A percentile compares a stretch with the other conserved stretches of the same genome.
These are phyloP conservation scores for Haplochromis vanheusdeni DNA, from an alignment of 2,113 vertebrate species.

Conservation along the genomic window DNA sequence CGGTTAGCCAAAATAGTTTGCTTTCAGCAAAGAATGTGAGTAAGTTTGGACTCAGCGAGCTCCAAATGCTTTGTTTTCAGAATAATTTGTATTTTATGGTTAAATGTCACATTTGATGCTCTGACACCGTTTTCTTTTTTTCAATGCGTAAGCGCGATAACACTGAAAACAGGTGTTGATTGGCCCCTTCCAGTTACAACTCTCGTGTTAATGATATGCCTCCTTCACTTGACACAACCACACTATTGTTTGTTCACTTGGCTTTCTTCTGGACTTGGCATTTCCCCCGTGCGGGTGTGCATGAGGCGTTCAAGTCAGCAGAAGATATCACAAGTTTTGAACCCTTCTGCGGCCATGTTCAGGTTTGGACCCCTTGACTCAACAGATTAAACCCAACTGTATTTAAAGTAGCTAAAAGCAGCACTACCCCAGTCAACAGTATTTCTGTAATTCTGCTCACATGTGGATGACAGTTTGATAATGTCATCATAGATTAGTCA, in stretches of 20 bases:
- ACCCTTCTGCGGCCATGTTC: background rate
- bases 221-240: conserved; percentile 9
- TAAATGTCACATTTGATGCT: conserved; percentile 18
- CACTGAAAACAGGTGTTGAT: conserved; percentile 50
- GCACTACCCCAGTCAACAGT: background rate
- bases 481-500: background rate
- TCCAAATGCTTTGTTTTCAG: background rate
- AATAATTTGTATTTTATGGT: background rate
- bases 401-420: background rate
- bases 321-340: background rate
- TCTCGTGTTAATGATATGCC: conserved; percentile 43
- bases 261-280: conserved; percentile 1
- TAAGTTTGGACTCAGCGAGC: background rate
- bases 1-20: background rate
- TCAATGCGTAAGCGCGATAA: background rate
- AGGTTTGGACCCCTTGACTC: background rate
- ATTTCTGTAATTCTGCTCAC: background rate
- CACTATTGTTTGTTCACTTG: conserved; percentile 21
- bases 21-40: background rate
- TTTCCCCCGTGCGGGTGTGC: background rate
- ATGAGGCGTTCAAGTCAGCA: background rate
- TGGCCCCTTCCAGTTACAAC: conserved; percentile 16
- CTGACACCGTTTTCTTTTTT: background rate
- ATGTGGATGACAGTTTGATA: background rate
- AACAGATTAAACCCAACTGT: background rate